A percentile compares a stretch with the other conserved stretches of the same genome.
Evolutionary conservation across 2,888 invertebrate species (phyloP).

Genomic region (Rotaria magnacalcarata): DNA sequence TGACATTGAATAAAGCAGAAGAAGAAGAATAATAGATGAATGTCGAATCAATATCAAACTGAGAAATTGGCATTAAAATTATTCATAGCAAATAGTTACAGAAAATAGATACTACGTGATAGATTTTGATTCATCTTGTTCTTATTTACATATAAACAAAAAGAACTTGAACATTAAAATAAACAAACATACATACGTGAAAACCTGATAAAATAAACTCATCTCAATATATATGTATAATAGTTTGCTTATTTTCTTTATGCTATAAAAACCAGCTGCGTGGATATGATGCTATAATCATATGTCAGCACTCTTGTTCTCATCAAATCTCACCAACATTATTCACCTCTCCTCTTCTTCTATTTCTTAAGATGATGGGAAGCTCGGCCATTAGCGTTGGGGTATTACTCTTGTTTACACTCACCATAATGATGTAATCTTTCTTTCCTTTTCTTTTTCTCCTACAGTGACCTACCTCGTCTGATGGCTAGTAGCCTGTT

Average conservation of each 20-base stretch:
- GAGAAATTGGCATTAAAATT: not conserved
- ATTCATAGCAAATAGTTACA: not conserved
- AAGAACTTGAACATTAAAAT: not conserved
- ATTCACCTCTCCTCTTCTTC: not conserved
- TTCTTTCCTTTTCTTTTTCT: not conserved
- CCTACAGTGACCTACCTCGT: conserved; percentile 5
- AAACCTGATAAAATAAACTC: not conserved
- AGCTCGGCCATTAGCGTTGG: not conserved
- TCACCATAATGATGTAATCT: conserved; percentile 20
- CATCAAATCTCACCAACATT: not conserved
- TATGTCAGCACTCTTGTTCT: not conserved
- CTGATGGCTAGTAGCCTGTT: conserved; percentile 15
- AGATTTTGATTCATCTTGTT: not conserved
- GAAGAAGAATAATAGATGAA: not conserved
- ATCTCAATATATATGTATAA: not conserved
- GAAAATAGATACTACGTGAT: not conserved
- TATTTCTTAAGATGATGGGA: not conserved
- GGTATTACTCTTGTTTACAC: conserved; percentile 9
- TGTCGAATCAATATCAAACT: not conserved
- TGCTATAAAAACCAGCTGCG: not conserved
- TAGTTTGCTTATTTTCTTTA: not conserved
- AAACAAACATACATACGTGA: not conserved
- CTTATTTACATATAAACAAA: not conserved
- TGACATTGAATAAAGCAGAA: not conserved
- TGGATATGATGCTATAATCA: not conserved